phyloP scores from a whole-genome alignment of 2,113 vertebrate species.

The Ammospiza nelsoni region DNA sequence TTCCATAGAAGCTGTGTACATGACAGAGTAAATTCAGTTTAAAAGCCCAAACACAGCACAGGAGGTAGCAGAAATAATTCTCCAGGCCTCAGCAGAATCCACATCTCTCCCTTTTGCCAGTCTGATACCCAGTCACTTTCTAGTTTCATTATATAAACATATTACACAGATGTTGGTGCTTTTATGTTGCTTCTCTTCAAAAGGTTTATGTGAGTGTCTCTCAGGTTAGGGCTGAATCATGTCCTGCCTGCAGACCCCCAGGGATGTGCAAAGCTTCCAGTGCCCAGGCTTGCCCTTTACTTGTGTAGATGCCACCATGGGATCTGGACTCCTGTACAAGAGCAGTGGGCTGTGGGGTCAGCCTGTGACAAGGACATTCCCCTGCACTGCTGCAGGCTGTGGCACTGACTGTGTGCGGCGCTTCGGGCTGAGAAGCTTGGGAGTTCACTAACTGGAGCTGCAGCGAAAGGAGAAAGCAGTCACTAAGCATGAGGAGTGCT shows the following conservation, averaged over 20 bases:
- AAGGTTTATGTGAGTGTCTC: background rate
- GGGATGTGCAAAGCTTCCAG: background rate
- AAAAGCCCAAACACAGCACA: background rate
- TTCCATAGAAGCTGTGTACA: background rate
- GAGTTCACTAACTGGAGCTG: background rate
- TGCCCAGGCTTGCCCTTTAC: rapidly evolving
- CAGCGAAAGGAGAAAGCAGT: background rate
- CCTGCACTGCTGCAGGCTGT: background rate
- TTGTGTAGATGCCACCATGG: rapidly evolving
- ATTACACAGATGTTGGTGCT: background rate
- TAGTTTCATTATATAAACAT: background rate
- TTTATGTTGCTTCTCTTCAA: background rate
- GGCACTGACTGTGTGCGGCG: background rate
- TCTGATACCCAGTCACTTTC: background rate
- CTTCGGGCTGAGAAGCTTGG: background rate
- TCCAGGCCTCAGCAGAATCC: background rate
- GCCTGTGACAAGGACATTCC: background rate
- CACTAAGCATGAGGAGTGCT: background rate
- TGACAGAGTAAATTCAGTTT: background rate
- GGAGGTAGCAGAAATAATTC: background rate
- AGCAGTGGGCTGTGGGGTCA: background rate
- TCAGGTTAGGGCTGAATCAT: background rate
- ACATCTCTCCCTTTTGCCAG: background rate
- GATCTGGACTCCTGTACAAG: rapidly evolving
- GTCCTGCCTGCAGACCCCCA: background rate